Evolutionary conservation across 2,888 invertebrate species (phyloP).

Genomic region (Callyntrura sp.): DNA sequence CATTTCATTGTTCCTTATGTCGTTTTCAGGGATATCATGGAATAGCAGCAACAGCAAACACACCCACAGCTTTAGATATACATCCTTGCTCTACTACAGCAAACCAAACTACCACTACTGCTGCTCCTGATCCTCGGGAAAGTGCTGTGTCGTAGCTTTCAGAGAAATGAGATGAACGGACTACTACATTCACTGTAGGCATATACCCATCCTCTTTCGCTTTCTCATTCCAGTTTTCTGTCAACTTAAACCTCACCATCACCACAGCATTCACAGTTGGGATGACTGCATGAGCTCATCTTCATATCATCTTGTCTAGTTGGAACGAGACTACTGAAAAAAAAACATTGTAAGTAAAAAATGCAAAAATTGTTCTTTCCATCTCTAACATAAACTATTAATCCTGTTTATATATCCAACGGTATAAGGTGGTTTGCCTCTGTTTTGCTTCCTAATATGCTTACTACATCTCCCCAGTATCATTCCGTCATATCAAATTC

Average conservation of each 20-base stretch:
- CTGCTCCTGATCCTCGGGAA: constrained; percentile 5
- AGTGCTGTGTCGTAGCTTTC: constrained; percentile 14
- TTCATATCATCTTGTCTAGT: not conserved
- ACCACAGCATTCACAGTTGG: constrained; percentile 14
- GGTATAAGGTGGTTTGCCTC: not conserved
- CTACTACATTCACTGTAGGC: constrained; percentile 11
- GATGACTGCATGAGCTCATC: constrained; percentile 44
- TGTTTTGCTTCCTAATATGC: not conserved
- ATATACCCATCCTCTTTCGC: constrained; percentile 4
- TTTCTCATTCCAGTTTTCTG: constrained; percentile 18
- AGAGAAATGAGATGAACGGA: constrained; percentile 52
- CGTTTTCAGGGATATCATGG: constrained; percentile 42
- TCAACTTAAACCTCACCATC: not conserved
- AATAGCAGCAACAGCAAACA: not conserved
- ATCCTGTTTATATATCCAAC: not conserved
- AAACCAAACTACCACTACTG: too few species aligned
- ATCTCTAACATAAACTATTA: constrained; percentile 24
- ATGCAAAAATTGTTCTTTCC: not conserved
- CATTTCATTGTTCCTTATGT: constrained; percentile 51
- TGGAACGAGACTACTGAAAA: not conserved
- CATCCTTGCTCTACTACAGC: constrained; percentile 4
- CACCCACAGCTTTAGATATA: not conserved
- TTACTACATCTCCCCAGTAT: constrained; percentile 34
- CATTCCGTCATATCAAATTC: constrained; percentile 55
- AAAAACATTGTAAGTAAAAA: constrained; percentile 34